A percentile compares a stretch with the other conserved stretches of the same genome.
phyloP scores from a whole-genome alignment of 2,888 invertebrate species.

The Euclidia mi region DNA sequence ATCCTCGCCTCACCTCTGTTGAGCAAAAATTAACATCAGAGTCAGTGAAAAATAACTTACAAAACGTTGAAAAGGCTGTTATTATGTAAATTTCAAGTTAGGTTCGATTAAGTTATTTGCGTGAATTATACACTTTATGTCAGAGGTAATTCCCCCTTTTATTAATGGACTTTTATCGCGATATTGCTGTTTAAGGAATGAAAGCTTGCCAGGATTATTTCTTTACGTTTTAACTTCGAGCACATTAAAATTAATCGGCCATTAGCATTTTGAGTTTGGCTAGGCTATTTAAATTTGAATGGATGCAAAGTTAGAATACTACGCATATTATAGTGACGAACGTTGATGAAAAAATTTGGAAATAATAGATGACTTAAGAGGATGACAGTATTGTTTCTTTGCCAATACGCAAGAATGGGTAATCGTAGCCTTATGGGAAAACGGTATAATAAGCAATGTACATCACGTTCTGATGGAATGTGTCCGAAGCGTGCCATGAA shows the following conservation, averaged over 20 bases:
- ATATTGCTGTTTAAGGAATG: slow-evolving; percentile 54
- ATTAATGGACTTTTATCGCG: slow-evolving; percentile 61
- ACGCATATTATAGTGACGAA: no score
- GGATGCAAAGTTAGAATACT: no score
- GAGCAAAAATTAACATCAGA: slow-evolving; percentile 44
- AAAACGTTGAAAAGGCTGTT: slow-evolving; percentile 59
- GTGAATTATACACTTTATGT: slow-evolving; percentile 68
- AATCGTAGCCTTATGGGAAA: no score
- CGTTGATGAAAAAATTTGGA: no score
- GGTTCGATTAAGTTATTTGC: slow-evolving; percentile 74
- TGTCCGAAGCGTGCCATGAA: no score
- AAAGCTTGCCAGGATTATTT: slow-evolving; percentile 35
- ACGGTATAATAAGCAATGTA: no score
- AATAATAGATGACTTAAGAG: no score
- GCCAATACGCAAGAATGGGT: no score
- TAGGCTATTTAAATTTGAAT: no score
- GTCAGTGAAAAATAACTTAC: slow-evolving; percentile 59
- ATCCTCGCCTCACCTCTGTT: neutral
- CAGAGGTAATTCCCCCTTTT: slow-evolving; percentile 63
- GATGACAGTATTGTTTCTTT: no score
- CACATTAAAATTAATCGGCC: neutral
- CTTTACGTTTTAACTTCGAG: slow-evolving; percentile 14
- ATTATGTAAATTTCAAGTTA: slow-evolving; percentile 70
- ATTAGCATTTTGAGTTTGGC: slow-evolving; percentile 24
- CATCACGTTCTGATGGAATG: no score